Evolutionary conservation across 2,113 vertebrate species (phyloP).

Genomic region (Paratilapia polleni): DNA sequence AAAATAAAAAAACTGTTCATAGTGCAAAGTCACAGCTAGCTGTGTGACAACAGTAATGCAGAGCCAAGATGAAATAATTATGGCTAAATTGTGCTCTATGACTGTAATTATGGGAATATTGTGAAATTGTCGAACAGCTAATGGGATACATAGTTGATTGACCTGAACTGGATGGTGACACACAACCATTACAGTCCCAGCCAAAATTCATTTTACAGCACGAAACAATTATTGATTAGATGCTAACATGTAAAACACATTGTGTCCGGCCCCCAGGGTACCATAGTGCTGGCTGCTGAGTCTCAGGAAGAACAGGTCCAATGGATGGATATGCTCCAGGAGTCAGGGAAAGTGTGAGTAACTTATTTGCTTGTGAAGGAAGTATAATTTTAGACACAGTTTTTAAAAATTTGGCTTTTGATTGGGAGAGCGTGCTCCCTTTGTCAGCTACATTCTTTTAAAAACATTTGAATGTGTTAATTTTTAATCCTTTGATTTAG

Average conservation of each 20-base stretch:
- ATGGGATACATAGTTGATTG: neutral
- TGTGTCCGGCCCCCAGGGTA: constrained; percentile 79
- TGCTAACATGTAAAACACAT: neutral
- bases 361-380: neutral
- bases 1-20: neutral
- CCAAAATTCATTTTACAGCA: neutral
- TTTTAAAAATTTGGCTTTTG: neutral
- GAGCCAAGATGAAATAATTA: too few relatives aligned
- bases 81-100: too few relatives aligned
- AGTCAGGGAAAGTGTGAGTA: constrained; percentile 97
- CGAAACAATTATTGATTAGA: neutral
- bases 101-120: too few relatives aligned
- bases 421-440: neutral
- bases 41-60: too few relatives aligned
- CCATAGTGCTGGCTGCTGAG: constrained; percentile 91
- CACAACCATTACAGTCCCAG: neutral
- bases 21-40: too few relatives aligned
- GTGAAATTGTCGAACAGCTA: too few relatives aligned
- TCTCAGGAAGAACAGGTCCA: constrained; percentile 91
- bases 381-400: neutral
- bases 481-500: neutral
- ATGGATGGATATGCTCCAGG: constrained; percentile 96
- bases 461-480: neutral
- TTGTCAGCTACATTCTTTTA: neutral
- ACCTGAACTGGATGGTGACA: neutral